Evolutionary conservation across 2,888 invertebrate species (phyloP).

Genomic region (Rotaria macrura): DNA sequence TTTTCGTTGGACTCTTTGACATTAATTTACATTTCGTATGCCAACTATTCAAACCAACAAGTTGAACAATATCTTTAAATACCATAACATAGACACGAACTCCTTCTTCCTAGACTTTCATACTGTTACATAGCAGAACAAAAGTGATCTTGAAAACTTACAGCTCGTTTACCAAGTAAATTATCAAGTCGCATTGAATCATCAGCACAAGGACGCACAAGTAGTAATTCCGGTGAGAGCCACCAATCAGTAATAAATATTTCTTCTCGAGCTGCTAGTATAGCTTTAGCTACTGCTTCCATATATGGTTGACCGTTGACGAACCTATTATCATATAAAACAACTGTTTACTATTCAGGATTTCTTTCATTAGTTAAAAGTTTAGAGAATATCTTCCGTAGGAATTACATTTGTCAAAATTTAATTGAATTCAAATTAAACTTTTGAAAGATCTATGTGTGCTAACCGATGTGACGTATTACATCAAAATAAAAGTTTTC

Average conservation of each 20-base stretch:
- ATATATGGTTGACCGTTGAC: slow-evolving; percentile 80
- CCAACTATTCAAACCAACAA: slow-evolving; percentile 83
- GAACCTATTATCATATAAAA: slow-evolving; percentile 32
- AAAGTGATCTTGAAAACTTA: background rate
- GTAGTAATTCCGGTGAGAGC: slow-evolving; percentile 81
- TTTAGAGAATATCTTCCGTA: no score
- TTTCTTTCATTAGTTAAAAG: no score
- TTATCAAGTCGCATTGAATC: slow-evolving; percentile 27
- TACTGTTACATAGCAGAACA: background rate
- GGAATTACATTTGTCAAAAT: no score
- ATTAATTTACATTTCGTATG: slow-evolving; percentile 53
- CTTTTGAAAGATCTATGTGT: no score
- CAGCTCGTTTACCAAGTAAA: slow-evolving; percentile 27
- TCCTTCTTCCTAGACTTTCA: slow-evolving; percentile 56
- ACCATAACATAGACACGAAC: slow-evolving; percentile 79
- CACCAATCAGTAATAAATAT: slow-evolving; percentile 99
- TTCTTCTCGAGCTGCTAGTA: slow-evolving; percentile 81
- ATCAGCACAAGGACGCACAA: slow-evolving; percentile 75
- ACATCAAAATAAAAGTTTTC: no score
- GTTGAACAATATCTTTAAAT: slow-evolving; percentile 92
- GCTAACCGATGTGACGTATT: no score
- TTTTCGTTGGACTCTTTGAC: background rate
- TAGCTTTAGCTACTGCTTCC: slow-evolving; percentile 74
- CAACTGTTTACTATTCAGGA: no score
- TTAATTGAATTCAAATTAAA: no score